phyloP scores from a whole-genome alignment of 2,888 invertebrate genomes.

The Pilophorus perplexus region DNA sequence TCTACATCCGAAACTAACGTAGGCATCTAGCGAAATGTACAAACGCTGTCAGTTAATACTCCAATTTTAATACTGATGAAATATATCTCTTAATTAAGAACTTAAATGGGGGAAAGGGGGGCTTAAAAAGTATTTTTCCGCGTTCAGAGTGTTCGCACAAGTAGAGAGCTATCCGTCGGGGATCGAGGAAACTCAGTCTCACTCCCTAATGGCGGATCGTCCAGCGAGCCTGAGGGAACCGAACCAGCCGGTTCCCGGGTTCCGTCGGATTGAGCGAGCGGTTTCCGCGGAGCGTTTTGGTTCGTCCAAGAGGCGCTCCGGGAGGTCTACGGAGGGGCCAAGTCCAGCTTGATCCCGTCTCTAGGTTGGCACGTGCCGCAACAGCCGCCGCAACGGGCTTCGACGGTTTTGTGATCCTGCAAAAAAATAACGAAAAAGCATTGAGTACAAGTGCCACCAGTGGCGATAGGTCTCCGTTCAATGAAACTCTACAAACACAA shows the following conservation, averaged over 20 bases:
- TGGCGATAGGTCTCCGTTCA: too few relatives aligned
- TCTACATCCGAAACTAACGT: background rate
- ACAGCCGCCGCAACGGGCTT: slow-evolving; percentile 70
- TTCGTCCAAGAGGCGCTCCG: background rate
- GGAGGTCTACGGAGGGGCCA: slow-evolving; percentile 47
- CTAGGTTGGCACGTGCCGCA: slow-evolving; percentile 62
- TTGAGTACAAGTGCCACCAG: too few relatives aligned
- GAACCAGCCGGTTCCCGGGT: too few relatives aligned
- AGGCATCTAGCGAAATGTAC: slow-evolving; percentile 9
- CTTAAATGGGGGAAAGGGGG: background rate
- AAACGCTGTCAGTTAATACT: slow-evolving; percentile 11
- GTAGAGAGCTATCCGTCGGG: slow-evolving; percentile 32
- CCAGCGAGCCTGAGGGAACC: too few relatives aligned
- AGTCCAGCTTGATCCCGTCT: slow-evolving; percentile 49
- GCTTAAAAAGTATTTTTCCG: background rate
- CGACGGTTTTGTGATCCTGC: slow-evolving; percentile 59
- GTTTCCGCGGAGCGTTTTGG: too few relatives aligned
- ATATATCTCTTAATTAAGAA: slow-evolving; percentile 8
- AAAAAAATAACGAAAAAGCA: slow-evolving; percentile 4
- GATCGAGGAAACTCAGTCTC: background rate
- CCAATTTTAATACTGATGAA: slow-evolving; percentile 28
- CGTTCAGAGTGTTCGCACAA: background rate
- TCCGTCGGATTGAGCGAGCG: background rate
- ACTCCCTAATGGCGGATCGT: background rate
- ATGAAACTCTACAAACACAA: too few relatives aligned